These are phyloP conservation scores for Syngnathus typhle DNA, from an alignment of 2,113 vertebrate species.

Conservation along the genomic window DNA sequence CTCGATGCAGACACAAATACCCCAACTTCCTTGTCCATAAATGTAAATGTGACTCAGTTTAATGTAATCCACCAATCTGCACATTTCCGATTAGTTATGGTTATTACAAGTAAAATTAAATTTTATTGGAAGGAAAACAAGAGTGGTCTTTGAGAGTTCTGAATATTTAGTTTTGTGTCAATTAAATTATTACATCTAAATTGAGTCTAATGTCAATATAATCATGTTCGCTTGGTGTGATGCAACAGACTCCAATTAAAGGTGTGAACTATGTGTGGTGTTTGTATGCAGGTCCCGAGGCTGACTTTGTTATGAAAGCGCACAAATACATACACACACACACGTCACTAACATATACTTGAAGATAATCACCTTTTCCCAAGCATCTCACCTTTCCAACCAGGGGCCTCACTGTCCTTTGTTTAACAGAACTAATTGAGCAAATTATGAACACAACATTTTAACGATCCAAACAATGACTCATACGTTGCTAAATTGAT, in stretches of 20 bases:
- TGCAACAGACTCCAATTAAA: constrained; percentile 3
- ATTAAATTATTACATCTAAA: background rate
- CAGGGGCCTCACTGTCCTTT: background rate
- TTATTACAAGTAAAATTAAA: background rate
- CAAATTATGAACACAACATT: background rate
- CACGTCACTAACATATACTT: background rate
- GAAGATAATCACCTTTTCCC: background rate
- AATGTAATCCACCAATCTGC: too few relatives aligned
- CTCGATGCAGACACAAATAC: too few relatives aligned
- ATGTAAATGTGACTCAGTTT: too few relatives aligned
- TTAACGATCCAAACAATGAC: background rate
- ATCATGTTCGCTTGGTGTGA: background rate
- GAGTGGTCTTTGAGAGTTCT: background rate
- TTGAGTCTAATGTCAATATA: background rate
- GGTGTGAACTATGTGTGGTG: background rate
- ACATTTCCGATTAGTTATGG: too few relatives aligned
- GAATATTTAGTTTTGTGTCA: background rate
- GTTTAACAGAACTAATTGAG: background rate
- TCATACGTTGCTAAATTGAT: background rate
- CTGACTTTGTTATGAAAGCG: background rate
- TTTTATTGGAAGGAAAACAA: background rate
- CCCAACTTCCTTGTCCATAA: too few relatives aligned
- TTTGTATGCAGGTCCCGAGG: background rate
- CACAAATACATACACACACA: background rate
- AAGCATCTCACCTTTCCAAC: background rate